These are phyloP conservation scores for Allophyes oxyacanthae DNA, from an alignment of 2,888 invertebrate species.

Conservation along the genomic window DNA sequence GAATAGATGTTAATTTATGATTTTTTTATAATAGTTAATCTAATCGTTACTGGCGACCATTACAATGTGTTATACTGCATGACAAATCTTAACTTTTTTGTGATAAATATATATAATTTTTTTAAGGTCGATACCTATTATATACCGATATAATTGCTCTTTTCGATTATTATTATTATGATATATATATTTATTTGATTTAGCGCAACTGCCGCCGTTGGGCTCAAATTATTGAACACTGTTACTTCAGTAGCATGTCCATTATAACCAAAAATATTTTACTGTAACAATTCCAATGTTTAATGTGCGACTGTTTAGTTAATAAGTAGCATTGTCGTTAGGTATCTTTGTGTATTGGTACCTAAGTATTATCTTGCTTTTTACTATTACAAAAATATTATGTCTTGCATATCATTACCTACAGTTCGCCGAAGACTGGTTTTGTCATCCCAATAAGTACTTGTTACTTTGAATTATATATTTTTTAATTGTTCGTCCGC, in stretches of 20 bases:
- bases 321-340: conserved; percentile 65
- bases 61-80: conserved; percentile 72
- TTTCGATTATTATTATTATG: conserved; percentile 63
- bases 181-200: conserved; percentile 72
- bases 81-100: conserved; percentile 70
- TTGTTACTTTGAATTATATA: neutral
- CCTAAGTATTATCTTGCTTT: conserved; percentile 63
- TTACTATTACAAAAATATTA: conserved; percentile 54
- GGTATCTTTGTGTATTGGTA: conserved; percentile 65
- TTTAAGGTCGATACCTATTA: conserved; percentile 36
- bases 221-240: conserved; percentile 74
- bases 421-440: conserved; percentile 33
- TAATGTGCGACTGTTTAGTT: conserved; percentile 78
- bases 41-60: conserved; percentile 73
- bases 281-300: conserved; percentile 68
- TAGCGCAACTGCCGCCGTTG: conserved; percentile 70
- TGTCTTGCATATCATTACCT: conserved; percentile 67
- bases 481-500: conserved; percentile 13
- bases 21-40: conserved; percentile 56
- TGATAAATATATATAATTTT: conserved; percentile 58
- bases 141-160: conserved; percentile 52
- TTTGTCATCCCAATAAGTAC: conserved; percentile 48
- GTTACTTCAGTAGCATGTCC: conserved; percentile 65
- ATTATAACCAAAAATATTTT: conserved; percentile 70
- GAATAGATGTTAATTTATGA: conserved; percentile 64